Conservation (phyloP, 2,888 invertebrate species). For the Drosophila lutescens region DNA sequence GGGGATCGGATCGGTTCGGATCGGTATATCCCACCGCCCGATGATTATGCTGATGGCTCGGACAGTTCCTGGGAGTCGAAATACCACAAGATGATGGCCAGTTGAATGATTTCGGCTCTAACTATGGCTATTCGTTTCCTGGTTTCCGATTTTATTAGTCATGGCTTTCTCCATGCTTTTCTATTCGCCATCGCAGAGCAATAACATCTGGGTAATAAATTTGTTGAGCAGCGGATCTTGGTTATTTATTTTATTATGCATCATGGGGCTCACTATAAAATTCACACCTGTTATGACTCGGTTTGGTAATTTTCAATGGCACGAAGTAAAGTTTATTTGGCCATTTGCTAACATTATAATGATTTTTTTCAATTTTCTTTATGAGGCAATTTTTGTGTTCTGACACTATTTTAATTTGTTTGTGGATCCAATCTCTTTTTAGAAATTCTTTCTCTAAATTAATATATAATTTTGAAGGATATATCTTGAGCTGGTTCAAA, state of each 20-base stretch:
- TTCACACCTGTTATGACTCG: conserved; percentile 8
- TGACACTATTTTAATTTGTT: not conserved
- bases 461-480: not conserved
- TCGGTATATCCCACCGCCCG: conserved; percentile 11
- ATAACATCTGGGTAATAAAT: conserved; percentile 2
- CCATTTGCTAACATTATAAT: not conserved
- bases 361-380: not conserved
- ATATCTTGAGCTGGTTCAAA: too few relatives aligned
- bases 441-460: not conserved
- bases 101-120: conserved; percentile 27
- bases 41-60: conserved; percentile 33
- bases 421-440: too few relatives aligned
- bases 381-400: not conserved
- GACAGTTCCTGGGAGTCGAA: conserved; percentile 39
- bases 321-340: not conserved
- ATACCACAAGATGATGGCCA: conserved; percentile 28
- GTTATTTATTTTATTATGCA: conserved; percentile 20
- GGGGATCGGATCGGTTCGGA: conserved; percentile 21
- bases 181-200: not conserved
- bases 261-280: not conserved
- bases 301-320: not conserved
- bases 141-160: conserved; percentile 37
- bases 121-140: conserved; percentile 38
- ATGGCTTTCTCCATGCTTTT: conserved; percentile 27
- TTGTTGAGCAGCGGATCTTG: conserved; percentile 8